Percentiles rank a stretch among this genome's conserved stretches.
Evolutionary conservation across 2,797 vertebrate genomes (phyloP).

Genomic region (Melanogrammus aeglefinus): DNA sequence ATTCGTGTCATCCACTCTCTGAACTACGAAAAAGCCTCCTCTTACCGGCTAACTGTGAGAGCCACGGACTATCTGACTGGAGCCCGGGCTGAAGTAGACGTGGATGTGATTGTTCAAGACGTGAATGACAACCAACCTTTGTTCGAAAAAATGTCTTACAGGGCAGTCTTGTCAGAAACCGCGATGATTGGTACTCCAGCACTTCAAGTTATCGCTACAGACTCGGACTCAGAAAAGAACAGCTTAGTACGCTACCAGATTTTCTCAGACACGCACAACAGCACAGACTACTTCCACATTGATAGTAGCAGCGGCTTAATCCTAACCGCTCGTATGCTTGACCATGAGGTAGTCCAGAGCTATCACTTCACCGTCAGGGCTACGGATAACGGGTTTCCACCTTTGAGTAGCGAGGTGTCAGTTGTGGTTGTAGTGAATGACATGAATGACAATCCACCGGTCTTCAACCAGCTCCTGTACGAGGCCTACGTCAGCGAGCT

Average conservation of each 20-base stretch:
- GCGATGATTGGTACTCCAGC: conserved; percentile 95
- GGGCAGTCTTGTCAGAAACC: conserved; percentile 86
- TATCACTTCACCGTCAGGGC: conserved; percentile 88
- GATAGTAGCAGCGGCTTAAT: conserved; percentile 94
- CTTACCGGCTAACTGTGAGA: conserved; percentile 85
- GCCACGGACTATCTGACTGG: conserved; percentile 93
- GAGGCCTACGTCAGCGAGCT: conserved; percentile 93
- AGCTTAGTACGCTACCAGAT: conserved; percentile 89
- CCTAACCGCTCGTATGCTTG: conserved; percentile 89
- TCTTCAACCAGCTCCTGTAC: conserved; percentile 95
- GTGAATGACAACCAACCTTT: conserved; percentile 91
- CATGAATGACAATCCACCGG: conserved; percentile 92
- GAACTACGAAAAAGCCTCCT: conserved; percentile 84
- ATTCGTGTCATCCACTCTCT: conserved; percentile 86
- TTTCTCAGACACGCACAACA: conserved; percentile 87
- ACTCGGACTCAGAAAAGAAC: conserved; percentile 90
- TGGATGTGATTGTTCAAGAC: conserved; percentile 86
- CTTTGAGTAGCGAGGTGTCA: conserved; percentile 86
- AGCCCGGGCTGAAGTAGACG: conserved; percentile 89
- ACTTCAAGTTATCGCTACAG: conserved; percentile 85
- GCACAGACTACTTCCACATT: conserved; percentile 95
- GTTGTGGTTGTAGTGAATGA: conserved; percentile 87
- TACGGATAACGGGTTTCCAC: conserved; percentile 91
- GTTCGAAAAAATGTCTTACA: conserved; percentile 84
- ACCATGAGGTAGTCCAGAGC: conserved; percentile 85